Conservation (phyloP, 1,140 invertebrate genomes). For the Cherax quadricarinatus region DNA sequence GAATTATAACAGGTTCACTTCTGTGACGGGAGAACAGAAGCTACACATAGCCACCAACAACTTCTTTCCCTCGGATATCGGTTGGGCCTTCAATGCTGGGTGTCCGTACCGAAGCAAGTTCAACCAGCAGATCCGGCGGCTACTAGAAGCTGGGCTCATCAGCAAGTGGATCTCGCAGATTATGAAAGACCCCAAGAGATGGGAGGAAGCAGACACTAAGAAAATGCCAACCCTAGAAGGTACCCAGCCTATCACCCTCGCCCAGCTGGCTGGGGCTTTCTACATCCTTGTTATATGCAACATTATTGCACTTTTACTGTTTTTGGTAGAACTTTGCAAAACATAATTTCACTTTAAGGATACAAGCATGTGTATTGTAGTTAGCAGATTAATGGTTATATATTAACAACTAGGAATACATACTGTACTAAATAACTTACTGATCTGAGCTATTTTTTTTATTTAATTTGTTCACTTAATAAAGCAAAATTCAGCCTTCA, state of each 20-base stretch:
- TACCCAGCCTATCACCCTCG: constrained; percentile 11
- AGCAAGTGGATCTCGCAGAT: constrained; percentile 52
- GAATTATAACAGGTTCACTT: constrained; percentile 44
- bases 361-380: no score
- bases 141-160: constrained; percentile 55
- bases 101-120: constrained; percentile 51
- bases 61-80: constrained; percentile 65
- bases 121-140: constrained; percentile 44
- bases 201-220: neutral
- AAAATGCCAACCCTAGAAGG: neutral
- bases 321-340: neutral
- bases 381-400: no score
- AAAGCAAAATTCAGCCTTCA: no score
- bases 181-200: constrained; percentile 52
- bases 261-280: constrained; percentile 42
- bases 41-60: constrained; percentile 57
- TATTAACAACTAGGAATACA: no score
- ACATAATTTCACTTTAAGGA: no score
- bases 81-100: constrained; percentile 60
- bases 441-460: no score
- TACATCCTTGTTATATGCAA: constrained; percentile 27
- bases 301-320: neutral
- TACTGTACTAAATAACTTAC: no score
- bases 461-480: no score
- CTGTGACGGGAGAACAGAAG: constrained; percentile 49